Base-by-base conservation (phyloP, 2,888 invertebrate genomes). In the Lysandra bellargus region DNA sequence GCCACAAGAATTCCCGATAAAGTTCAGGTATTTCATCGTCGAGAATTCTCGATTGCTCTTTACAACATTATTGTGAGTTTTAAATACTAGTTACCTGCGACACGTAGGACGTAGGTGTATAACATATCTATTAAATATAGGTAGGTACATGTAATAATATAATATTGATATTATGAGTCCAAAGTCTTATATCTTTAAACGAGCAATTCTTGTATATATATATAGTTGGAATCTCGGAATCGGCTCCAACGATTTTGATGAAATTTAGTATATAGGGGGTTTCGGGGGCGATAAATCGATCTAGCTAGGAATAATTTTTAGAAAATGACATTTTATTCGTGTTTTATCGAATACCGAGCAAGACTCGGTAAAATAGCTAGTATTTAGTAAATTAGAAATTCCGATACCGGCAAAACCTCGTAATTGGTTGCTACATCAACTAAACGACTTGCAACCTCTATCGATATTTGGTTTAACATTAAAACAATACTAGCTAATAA, bases 401-500 rank as follows among this genome's bases (percentile, higher is more conserved):
- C 9, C 64, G 9, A 69, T 69, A 69, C 14, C 30, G 69, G 4
- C 69, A 69, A 69, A 69, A 69, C 69, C 69, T 33, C 12, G 69
- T 12, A 30, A 17, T 69, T 23, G 4, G 9, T 14, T 33, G 69
- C 12, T 12, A 69, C 30, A 69, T 69, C 69, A 69, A 33, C 69
- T 61, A 61, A n/a, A 61, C 7, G 61, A 64, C 30, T 33, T 12
- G 12, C 9, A 69, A 33, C 14, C 9, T 30, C 64, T 9, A 6
- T 61, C 6, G 23, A 7, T 30, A 64, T 30, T 64, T 30, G 30
- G 64, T 64, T 12, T 64, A 30, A 12, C 23, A 64, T 30, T 30
- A 9, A 64, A 64, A 64, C 30, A 64, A 64, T 64, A 64, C 30
- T 30, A 64, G 30, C 64, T 64, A 64, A 64, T 64, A 64, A 64